Evolutionary conservation across 2,888 invertebrate genomes (phyloP), one percentile per base, ranked within the genome.

Genomic region (Zele albiditarsus): DNA sequence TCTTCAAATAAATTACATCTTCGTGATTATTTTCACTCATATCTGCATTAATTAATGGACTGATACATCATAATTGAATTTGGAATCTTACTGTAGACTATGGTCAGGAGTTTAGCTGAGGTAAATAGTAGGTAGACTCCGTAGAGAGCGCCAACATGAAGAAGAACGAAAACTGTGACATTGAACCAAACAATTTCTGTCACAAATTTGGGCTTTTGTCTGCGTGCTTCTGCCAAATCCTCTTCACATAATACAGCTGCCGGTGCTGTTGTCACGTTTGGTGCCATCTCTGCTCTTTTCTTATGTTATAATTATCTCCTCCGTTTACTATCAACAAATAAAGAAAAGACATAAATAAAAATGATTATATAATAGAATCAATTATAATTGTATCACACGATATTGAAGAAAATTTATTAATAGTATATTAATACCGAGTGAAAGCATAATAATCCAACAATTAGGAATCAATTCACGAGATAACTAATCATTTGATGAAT

Each of bases 171-270:
- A 0, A 94, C 91, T n/a, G 94, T 89, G 67, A 97, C 94, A 86
- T 96, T 97, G 80, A 94, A 92, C 96, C 96, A 97, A 8, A 97
- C 96, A 65, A 94, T 89, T 63, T 86, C 77, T 63, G 83, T 78
- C 72, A 79, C 80, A 77, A 87, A 88, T 65, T 77, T 75, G 23
- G 77, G 12, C 28, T 80, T 78, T 20, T 49, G 57, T n/a, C 53
- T 10, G 69, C 75, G 67, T 27, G 42, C 4, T 49, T 86, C 84
- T 3, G 83, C 5, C 1, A 79, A 81, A 14, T 89, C 89, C 1
- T 81, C 86, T 72, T 90, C 90, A 77, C 85, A 89, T 23, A 90
- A 81, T 16, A 89, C 89, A 60, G 88, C 89, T 20, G 89, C 88
- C 3, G 90, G 89, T 27, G 88, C 80, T 76, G 85, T 89, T 57